Conservation (phyloP, 1,140 invertebrate species). For the Heliconius nattereri region DNA sequence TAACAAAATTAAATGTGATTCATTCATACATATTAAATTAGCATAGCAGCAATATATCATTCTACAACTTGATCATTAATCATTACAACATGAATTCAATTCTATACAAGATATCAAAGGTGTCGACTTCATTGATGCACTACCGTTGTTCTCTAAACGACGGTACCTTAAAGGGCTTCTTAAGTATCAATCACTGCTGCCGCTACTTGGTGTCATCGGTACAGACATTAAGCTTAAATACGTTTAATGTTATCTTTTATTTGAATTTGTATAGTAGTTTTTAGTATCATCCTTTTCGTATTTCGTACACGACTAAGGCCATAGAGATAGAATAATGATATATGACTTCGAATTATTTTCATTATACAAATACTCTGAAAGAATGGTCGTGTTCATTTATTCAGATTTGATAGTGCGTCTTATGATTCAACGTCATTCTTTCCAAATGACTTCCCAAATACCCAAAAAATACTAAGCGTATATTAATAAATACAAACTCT, state of each 20-base stretch:
- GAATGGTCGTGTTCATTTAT: no score
- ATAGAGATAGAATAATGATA: no score
- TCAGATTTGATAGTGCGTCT: no score
- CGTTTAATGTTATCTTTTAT: not conserved
- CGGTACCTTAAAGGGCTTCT: conserved; percentile 30
- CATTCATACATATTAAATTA: not conserved
- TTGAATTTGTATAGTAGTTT: not conserved
- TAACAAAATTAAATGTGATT: not conserved
- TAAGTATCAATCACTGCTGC: conserved; percentile 28
- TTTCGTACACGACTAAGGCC: no score
- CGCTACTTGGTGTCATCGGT: not conserved
- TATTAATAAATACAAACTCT: not conserved
- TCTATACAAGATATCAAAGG: conserved; percentile 18
- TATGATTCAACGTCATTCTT: no score
- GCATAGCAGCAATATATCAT: not conserved
- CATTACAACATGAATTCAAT: conserved; percentile 7
- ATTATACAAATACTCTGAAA: not conserved
- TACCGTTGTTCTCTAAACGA: conserved; percentile 16
- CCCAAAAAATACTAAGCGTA: not conserved
- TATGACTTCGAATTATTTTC: no score
- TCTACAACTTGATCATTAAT: not conserved
- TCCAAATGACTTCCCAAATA: not conserved
- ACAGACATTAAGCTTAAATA: not conserved
- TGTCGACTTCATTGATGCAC: conserved; percentile 36
- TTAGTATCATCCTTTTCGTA: not conserved